Conservation (phyloP, 2,113 vertebrate species). For the Calyptomena viridis region DNA sequence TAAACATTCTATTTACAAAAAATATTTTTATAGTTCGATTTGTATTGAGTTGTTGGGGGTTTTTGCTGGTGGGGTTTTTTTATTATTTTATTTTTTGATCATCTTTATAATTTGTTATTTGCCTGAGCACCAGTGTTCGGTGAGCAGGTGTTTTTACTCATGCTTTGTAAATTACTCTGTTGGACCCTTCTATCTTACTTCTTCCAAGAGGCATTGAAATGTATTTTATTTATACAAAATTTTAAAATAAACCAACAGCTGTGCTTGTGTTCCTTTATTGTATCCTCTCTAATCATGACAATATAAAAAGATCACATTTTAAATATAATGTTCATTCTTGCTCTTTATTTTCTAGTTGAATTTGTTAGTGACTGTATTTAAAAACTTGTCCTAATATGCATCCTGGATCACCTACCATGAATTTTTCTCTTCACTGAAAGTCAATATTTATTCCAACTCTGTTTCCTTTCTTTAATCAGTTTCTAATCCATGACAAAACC, state of each 20-base stretch:
- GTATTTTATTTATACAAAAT: background rate
- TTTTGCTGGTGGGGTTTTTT: background rate
- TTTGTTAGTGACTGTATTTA: background rate
- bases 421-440: background rate
- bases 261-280: background rate
- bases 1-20: background rate
- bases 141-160: background rate
- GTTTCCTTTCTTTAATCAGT: background rate
- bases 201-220: background rate
- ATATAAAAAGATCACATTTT: background rate
- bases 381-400: background rate
- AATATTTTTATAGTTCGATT: background rate
- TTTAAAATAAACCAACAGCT: background rate
- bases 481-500: background rate
- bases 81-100: background rate
- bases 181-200: background rate
- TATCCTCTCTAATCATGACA: background rate
- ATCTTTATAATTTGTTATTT: background rate
- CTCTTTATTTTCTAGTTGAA: background rate
- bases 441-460: background rate
- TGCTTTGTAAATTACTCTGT: background rate
- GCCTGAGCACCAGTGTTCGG: background rate
- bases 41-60: background rate
- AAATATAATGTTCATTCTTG: background rate
- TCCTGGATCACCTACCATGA: background rate